Percentiles rank a stretch among this genome's conserved stretches.
Evolutionary conservation across 2,888 invertebrate species (phyloP).

Genomic region (Phaonia tiefii): DNA sequence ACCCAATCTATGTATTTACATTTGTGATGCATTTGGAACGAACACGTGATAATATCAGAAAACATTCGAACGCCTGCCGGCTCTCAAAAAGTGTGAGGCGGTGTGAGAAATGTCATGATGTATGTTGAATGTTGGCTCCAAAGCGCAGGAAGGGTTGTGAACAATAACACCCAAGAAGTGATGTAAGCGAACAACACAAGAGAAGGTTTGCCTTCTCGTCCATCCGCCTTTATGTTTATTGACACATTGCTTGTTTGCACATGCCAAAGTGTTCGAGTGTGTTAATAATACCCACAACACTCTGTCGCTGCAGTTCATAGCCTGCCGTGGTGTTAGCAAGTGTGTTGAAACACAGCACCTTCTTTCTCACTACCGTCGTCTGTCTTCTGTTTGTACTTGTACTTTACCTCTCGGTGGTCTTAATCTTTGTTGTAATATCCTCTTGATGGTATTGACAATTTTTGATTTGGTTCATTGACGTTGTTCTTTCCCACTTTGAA

Average conservation of each 20-base stretch:
- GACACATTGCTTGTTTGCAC: background rate
- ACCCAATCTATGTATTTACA: slow-evolving; percentile 12
- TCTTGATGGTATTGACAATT: no score
- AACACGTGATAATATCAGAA: slow-evolving; percentile 27
- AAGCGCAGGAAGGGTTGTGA: background rate
- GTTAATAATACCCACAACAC: background rate
- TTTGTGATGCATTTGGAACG: slow-evolving; percentile 23
- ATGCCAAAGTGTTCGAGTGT: slow-evolving; percentile 4
- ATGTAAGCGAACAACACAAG: no score
- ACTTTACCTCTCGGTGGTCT: no score
- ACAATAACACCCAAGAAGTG: no score
- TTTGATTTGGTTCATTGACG: no score
- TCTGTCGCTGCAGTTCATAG: background rate
- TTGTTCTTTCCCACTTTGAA: no score
- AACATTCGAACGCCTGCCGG: slow-evolving; percentile 1
- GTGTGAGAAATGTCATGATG: background rate
- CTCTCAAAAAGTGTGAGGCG: background rate
- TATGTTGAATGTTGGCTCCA: background rate
- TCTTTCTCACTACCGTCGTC: no score
- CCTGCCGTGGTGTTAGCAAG: background rate
- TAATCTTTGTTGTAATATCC: no score
- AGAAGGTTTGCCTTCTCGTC: no score
- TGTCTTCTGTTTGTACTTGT: no score
- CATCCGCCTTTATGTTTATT: background rate
- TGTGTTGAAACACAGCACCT: no score